Percentiles rank a stretch among this genome's conserved stretches.
Conservation (phyloP, 1,140 invertebrate species). For the Halesus radiatus region DNA sequence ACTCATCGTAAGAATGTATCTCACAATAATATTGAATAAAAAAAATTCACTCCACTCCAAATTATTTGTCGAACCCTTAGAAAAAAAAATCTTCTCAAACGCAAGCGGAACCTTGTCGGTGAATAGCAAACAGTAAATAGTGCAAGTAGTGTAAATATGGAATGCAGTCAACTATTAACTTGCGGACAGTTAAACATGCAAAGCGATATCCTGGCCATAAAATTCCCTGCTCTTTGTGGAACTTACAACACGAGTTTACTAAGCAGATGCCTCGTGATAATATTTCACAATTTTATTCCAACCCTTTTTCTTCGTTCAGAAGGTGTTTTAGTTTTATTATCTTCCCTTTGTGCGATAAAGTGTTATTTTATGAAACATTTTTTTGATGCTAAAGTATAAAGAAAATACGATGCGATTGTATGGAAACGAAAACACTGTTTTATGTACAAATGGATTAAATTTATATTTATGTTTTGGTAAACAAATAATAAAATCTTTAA, state of each 20-base stretch:
- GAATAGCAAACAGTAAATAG: neutral
- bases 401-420: too few relatives aligned
- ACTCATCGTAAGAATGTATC: too few relatives aligned
- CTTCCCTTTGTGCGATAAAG: too few relatives aligned
- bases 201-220: slow-evolving; percentile 52
- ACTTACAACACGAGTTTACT: neutral
- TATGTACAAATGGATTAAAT: too few relatives aligned
- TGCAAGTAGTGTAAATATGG: slow-evolving; percentile 6
- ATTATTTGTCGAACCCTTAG: neutral
- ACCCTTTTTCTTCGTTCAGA: neutral
- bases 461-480: too few relatives aligned
- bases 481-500: too few relatives aligned
- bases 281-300: neutral
- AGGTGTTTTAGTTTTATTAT: too few relatives aligned
- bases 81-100: neutral
- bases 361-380: too few relatives aligned
- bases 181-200: slow-evolving; percentile 49
- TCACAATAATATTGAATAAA: too few relatives aligned
- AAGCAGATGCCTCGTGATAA: neutral
- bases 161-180: slow-evolving; percentile 47
- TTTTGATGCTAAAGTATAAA: too few relatives aligned
- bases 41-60: neutral
- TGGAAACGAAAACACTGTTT: too few relatives aligned
- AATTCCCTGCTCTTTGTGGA: slow-evolving; percentile 46
- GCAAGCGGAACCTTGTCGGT: too few relatives aligned